phyloP scores from a whole-genome alignment of 2,113 vertebrate genomes.

The Cercocebus atys region DNA sequence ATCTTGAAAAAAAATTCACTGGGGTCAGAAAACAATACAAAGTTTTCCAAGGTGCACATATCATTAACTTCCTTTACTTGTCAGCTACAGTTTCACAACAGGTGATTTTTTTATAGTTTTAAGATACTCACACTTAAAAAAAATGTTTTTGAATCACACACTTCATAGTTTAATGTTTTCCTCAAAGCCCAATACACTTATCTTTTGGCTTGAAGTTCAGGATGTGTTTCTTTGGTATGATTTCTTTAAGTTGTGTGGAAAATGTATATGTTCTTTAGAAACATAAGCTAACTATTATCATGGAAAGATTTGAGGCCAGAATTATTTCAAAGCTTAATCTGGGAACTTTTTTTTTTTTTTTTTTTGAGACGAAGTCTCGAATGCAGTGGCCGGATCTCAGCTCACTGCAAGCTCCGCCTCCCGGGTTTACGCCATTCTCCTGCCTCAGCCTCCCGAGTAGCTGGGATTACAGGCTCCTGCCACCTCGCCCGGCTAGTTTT shows the following conservation, averaged over 20 bases:
- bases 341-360: neutral
- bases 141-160: neutral
- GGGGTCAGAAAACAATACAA: neutral
- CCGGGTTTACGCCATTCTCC: too few species aligned
- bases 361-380: too few species aligned
- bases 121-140: neutral
- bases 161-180: slow-evolving; percentile 33
- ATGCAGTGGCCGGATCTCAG: too few species aligned
- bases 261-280: neutral
- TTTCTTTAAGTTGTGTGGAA: neutral
- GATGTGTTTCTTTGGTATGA: neutral
- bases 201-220: neutral
- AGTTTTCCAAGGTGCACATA: neutral
- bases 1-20: neutral
- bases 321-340: neutral
- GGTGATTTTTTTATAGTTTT: neutral
- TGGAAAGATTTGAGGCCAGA: neutral
- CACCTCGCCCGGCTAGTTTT: too few species aligned
- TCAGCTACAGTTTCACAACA: neutral
- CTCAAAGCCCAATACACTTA: neutral
- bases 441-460: too few species aligned
- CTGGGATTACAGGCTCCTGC: too few species aligned
- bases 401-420: too few species aligned
- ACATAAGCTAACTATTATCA: neutral
- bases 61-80: neutral